Evolutionary conservation across 2,888 invertebrate genomes (phyloP), one percentile per base, ranked within the genome.

Genomic region (Synanthedon andrenaeformis): DNA sequence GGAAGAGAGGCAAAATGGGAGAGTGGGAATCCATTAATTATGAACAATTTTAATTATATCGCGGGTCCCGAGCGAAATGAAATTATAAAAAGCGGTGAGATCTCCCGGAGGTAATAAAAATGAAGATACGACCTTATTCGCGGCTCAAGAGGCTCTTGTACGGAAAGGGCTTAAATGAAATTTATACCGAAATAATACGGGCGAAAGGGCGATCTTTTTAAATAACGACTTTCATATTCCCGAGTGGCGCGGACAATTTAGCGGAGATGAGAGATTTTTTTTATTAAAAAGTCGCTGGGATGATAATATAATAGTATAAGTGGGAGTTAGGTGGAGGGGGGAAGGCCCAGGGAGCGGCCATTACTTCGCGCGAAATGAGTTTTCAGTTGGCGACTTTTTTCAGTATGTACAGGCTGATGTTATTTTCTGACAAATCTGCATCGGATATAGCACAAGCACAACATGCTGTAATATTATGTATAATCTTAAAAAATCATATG

Each of bases 171-270:
- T 84, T 79, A 76, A 79, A 72, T 79, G 69, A 80, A 82, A 85
- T 86, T 86, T 86, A 87, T 82, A 80, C 81, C 71, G 75, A 85
- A 86, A 87, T 86, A 87, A 85, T 85, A 82, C 74, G 77, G 55
- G 50, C 66, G 70, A 72, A 76, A 74, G 72, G 70, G 82, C 81
- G 76, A 79, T 80, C 79, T 81, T 84, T 83, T 85, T 82, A 84
- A 86, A 85, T 86, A 86, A 86, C 79, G 85, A 76, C 84, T 79
- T 82, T 87, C 84, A 87, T 87, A 85, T 86, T 84, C 84, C 76
- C 73, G 76, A 82, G 81, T 72, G 72, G 69, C 67, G 71, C 69
- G 75, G 73, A 85, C 84, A 87, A 86, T 86, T 86, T 83, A 85
- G 82, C 80, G 79, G 80, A 82, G 84, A 84, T 83, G 85, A 79